Percentiles rank a stretch among this genome's conserved stretches.
phyloP scores from a whole-genome alignment of 2,113 vertebrate species.

The Speoplatyrhinus poulsoni region DNA sequence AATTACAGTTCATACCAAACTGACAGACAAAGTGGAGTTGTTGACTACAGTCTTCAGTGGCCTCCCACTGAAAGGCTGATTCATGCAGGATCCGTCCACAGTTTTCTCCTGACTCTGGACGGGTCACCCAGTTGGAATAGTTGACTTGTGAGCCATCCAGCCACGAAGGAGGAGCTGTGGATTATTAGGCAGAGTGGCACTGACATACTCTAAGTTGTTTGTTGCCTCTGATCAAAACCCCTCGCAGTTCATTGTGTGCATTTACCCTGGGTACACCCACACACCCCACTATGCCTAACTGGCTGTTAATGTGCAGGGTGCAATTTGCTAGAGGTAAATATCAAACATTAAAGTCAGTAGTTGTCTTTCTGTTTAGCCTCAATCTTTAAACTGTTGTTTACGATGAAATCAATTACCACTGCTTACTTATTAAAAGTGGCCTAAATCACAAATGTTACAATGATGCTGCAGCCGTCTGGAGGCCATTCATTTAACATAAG shows the following conservation, averaged over 20 bases:
- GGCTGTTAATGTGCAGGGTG: too few relatives aligned
- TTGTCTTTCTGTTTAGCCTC: too few relatives aligned
- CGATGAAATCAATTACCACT: too few relatives aligned
- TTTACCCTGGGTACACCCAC: too few relatives aligned
- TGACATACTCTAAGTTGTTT: background rate
- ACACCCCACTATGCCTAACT: too few relatives aligned
- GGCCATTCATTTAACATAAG: background rate
- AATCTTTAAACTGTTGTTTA: too few relatives aligned
- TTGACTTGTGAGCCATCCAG: slow-evolving; percentile 81
- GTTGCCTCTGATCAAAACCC: background rate
- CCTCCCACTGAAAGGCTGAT: slow-evolving; percentile 78
- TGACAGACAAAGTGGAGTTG: slow-evolving; percentile 83
- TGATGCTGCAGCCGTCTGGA: too few relatives aligned
- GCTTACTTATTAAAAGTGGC: too few relatives aligned
- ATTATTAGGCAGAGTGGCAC: background rate
- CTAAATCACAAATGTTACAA: too few relatives aligned
- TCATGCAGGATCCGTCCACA: slow-evolving; percentile 80
- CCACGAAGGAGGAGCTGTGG: slow-evolving; percentile 80
- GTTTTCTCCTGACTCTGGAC: slow-evolving; percentile 40
- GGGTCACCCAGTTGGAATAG: slow-evolving; percentile 79
- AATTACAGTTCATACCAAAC: slow-evolving; percentile 54
- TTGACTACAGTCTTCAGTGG: slow-evolving; percentile 78
- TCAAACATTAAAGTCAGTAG: too few relatives aligned
- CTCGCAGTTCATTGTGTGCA: too few relatives aligned
- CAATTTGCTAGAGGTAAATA: too few relatives aligned